Evolutionary conservation across 2,888 invertebrate genomes (phyloP), one percentile per base, ranked within the genome.

Genomic region (Lasius fuliginosus): DNA sequence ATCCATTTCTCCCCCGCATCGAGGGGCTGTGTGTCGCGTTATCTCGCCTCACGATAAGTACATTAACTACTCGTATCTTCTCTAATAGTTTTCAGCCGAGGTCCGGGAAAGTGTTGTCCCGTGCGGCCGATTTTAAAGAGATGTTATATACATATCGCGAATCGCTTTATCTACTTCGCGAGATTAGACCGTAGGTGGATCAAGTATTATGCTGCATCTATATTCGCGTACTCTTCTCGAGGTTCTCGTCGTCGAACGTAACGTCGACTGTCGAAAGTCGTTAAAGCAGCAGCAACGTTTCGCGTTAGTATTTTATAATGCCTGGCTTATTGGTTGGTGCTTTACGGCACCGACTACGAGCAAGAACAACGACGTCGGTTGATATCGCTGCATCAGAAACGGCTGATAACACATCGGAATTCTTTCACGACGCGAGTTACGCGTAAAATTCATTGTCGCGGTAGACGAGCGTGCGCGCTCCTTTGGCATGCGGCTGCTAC

Each of bases 1-100:
- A 62, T 89, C 89, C 89, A 86, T 87, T 84, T 89, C 86, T 82
- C 86, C 85, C 87, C 73, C 85, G 83, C 87, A 84, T 69, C 67
- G 75, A 77, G 84, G 74, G 76, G 23, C 23, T 23, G 23, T 67
- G 33, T n/a, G 81, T 69, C 85, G 86, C 84, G 90, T 91, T 90
- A 90, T 87, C 83, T 87, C 85, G 83, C 77, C 76, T 75, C 65
- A 85, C 86, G 89, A 88, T 91, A 91, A 91, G 83, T 88, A 87
- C 88, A 88, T 91, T 88, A 90, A 88, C 90, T 85, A 86, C 90
- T 88, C 87, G 87, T 88, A 89, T 88, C 90, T 91, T 89, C 89
- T 85, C 88, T 89, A 88, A 90, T 87, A 90, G 88, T 90, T 90
- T 90, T 90, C 90, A 89, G 83, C 74, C 89, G 71, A 79, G 87